Evolutionary conservation across 2,888 invertebrate species (phyloP), one percentile per base, ranked within the genome.

Genomic region (Eurytoma adleriae): DNA sequence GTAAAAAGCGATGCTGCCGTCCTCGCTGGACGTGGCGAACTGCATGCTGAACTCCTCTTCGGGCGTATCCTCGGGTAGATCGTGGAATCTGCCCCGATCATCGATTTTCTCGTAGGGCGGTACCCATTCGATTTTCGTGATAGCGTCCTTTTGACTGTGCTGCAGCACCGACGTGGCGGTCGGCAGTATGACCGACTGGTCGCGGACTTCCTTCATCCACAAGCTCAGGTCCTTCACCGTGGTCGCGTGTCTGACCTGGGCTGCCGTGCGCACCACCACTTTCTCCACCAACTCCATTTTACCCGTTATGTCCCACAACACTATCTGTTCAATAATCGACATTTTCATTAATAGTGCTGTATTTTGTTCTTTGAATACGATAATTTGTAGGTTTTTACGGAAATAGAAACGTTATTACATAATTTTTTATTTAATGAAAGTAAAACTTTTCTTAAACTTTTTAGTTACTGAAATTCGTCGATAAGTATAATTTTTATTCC

Each of bases 1-100:
- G 96, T 96, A 96, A 86, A 95, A 93, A 59, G 94, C 91, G 67
- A 96, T 91, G 0, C 91, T 92, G 0, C 96, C 95, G 87, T 96
- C 96, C 82, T 93, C 91, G 40, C 94, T 93, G 40, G 93, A 92
- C 0, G 95, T 94, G 3, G 94, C 88, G 86, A 96, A 95, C 86
- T 94, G 95, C 78, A 93, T 90, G 14, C 94, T 91, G 30, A 88
- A 86, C 14, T 87, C 86, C 0, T 91, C 89, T 85, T 86, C 88
- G 18, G 70, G 50, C 7, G 85, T 71, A 83, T 90, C 91, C 83
- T 87, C 89, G 0, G 85, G 90, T 77, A 91, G 91, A 76, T 86
- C 86, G 83, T 86, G 89, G 16, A 93, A 91, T 90, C 90, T 91
- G 0, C 96, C 96, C 61, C 93, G 94, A 16, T 92, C 90, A 13